Evolutionary conservation across 2,797 vertebrate species (phyloP).

Genomic region (Melanotaenia boesemani): DNA sequence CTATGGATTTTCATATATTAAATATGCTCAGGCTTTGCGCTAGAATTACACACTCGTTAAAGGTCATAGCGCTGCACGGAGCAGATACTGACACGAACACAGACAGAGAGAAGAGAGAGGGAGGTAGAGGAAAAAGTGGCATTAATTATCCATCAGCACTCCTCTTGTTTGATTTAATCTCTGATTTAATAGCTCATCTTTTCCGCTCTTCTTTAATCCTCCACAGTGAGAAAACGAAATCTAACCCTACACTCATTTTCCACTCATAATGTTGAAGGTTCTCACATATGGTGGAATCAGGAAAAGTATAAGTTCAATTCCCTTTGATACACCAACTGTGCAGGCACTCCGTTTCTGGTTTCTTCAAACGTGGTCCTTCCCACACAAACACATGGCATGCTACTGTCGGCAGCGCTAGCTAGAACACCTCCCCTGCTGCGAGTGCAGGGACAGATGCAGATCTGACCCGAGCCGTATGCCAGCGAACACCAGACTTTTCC

Average conservation of each 20-base stretch:
- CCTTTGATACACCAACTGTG: constrained; percentile 46
- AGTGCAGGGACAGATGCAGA: constrained; percentile 41
- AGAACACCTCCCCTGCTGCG: constrained; percentile 21
- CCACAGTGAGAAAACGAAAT: constrained; percentile 3
- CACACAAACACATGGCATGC: constrained; percentile 62
- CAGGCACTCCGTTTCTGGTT: constrained; percentile 13
- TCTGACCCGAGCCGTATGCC: constrained; percentile 59
- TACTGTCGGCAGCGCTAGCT: constrained; percentile 19
- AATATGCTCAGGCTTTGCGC: constrained; percentile 38
- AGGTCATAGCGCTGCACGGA: constrained; percentile 60
- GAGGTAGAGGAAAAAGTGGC: constrained; percentile 26
- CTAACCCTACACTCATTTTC: constrained; percentile 1
- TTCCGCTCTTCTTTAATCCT: constrained; percentile 1
- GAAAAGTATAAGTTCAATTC: constrained; percentile 28
- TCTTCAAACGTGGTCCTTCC: constrained; percentile 41
- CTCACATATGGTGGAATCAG: constrained; percentile 24
- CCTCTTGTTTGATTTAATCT: constrained; percentile 37
- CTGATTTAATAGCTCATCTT: background rate
- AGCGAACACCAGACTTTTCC: constrained; percentile 20
- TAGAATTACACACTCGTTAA: constrained; percentile 67
- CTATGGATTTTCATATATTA: constrained; percentile 73
- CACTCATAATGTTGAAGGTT: background rate
- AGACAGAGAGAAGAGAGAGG: constrained; percentile 22
- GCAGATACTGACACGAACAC: constrained; percentile 53
- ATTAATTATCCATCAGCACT: constrained; percentile 61